A percentile compares a stretch with the other conserved stretches of the same genome.
phyloP scores from a whole-genome alignment of 2,113 vertebrate species.

The Sinocyclocheilus rhinocerous region DNA sequence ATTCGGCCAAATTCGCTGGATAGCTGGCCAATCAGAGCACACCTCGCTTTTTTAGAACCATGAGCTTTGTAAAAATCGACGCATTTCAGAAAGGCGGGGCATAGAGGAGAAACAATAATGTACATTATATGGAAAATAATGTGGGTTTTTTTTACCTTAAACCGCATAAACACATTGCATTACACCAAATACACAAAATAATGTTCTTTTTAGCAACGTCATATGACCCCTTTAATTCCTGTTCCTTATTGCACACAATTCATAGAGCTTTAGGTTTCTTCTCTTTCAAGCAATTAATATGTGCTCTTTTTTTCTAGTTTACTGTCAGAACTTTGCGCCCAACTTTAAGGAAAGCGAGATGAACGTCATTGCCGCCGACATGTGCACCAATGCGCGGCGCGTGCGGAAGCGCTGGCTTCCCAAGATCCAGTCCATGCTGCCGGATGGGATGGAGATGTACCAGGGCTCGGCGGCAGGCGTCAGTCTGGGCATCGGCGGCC shows the following conservation, averaged over 20 bases:
- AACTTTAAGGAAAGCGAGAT: conserved; percentile 99
- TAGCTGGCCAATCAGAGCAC: too few relatives aligned
- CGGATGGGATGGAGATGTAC: conserved; percentile 96
- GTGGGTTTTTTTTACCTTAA: too few relatives aligned
- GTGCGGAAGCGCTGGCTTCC: conserved; percentile 98
- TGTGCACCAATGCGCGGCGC: conserved; percentile 97
- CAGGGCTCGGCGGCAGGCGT: conserved; percentile 80
- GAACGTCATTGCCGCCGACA: conserved; percentile 98
- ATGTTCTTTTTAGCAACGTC: too few relatives aligned
- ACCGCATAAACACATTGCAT: too few relatives aligned
- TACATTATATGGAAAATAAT: too few relatives aligned
- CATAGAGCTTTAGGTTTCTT: background rate
- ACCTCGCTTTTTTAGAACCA: too few relatives aligned
- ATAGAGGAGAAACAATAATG: too few relatives aligned
- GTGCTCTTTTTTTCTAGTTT: conserved; percentile 75
- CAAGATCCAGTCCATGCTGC: conserved; percentile 98
- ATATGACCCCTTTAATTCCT: too few relatives aligned
- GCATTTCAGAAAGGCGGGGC: too few relatives aligned
- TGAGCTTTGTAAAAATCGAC: too few relatives aligned
- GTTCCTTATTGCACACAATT: background rate
- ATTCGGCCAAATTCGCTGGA: too few relatives aligned
- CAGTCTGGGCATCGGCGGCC: conserved; percentile 59
- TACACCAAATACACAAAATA: too few relatives aligned
- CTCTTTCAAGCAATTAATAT: background rate
- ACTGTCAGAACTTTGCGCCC: conserved; percentile 98